Conservation (phyloP, 2,797 vertebrate genomes). For the Falco berigora region DNA sequence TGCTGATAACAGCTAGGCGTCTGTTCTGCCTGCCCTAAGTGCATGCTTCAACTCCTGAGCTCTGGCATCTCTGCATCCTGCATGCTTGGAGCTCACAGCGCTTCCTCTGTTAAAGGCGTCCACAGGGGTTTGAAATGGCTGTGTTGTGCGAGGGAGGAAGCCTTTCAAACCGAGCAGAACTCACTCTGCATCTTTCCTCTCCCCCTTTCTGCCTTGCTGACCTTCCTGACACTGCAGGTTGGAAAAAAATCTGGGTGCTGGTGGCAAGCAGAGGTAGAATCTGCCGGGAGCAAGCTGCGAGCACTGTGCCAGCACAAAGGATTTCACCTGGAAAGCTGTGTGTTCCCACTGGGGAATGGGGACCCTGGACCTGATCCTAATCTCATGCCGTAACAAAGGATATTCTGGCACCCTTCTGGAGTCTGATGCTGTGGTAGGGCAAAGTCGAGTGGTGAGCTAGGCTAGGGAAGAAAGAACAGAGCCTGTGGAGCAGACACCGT, state of each 20-base stretch:
- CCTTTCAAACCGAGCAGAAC: not conserved
- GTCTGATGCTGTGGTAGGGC: not conserved
- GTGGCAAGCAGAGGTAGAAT: not conserved
- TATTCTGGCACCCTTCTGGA: slow-evolving; percentile 14
- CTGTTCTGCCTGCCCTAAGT: not conserved
- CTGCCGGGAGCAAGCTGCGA: not conserved
- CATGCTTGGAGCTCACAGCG: not conserved
- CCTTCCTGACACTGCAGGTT: not conserved
- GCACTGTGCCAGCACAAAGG: not conserved
- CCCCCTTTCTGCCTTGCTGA: not conserved
- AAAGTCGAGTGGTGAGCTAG: not conserved
- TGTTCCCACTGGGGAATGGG: not conserved
- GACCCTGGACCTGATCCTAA: not conserved
- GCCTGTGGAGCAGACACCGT: not conserved
- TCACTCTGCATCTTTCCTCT: not conserved
- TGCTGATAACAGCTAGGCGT: not conserved
- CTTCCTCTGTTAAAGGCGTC: not conserved
- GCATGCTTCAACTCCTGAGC: not conserved
- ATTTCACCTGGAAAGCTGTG: not conserved
- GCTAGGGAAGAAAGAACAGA: not conserved
- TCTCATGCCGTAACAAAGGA: not conserved
- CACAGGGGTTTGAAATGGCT: not conserved
- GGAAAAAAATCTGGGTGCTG: not conserved
- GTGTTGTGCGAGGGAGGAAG: not conserved
- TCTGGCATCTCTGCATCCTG: not conserved